Conservation (phyloP, 2,797 vertebrate genomes). For the Microhierax caerulescens region DNA sequence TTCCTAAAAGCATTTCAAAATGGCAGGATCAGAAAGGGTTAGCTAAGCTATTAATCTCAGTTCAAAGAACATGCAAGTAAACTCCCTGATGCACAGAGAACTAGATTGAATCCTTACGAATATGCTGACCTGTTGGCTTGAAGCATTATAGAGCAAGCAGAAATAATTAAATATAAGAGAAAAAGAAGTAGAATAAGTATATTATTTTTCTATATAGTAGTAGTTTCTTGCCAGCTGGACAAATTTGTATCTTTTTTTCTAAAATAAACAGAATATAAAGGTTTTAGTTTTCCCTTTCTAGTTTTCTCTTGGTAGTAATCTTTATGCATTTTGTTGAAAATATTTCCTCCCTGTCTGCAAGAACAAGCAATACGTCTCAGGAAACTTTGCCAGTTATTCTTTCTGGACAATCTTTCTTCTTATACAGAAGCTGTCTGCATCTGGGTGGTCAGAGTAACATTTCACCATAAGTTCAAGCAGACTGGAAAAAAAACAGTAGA, state of each 20-base stretch:
- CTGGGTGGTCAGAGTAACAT: constrained; percentile 2
- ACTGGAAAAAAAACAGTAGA: neutral
- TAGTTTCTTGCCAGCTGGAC: neutral
- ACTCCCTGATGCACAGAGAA: constrained; percentile 6
- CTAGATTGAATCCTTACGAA: constrained; percentile 64
- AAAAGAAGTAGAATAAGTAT: neutral
- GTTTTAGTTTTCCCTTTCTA: neutral
- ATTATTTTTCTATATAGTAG: neutral
- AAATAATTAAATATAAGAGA: neutral
- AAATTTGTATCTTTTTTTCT: neutral
- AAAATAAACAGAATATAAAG: neutral
- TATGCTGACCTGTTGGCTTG: constrained; percentile 39
- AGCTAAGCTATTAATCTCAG: constrained; percentile 58
- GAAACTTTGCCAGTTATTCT: neutral
- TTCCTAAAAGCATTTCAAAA: constrained; percentile 56
- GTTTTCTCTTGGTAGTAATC: neutral
- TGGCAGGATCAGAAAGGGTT: constrained; percentile 55
- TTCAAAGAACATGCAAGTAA: constrained; percentile 52
- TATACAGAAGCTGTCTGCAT: neutral
- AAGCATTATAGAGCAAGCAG: neutral
- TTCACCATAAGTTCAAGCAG: neutral
- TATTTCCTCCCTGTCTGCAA: neutral
- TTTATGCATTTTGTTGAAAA: neutral
- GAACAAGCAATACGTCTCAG: neutral
- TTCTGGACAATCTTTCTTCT: neutral